A percentile compares a stretch with the other conserved stretches of the same genome.
These are phyloP conservation scores for Watsonalla cultraria DNA, from an alignment of 2,888 invertebrate species.

Conservation along the genomic window DNA sequence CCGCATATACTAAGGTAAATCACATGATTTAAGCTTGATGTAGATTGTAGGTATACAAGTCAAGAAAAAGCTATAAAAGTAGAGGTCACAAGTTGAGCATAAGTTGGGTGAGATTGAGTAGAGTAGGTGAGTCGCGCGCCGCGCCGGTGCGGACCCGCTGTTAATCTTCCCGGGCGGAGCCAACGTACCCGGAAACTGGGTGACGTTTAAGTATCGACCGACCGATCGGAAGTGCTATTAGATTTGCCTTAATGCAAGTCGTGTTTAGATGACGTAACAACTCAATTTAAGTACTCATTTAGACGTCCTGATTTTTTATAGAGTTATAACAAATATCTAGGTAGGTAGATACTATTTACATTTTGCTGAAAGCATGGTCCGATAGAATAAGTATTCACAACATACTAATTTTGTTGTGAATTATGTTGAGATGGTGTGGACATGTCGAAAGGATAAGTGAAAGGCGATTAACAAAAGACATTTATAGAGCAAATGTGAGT, in stretches of 20 bases:
- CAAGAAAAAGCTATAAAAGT: slow-evolving; percentile 18
- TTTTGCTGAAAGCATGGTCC: too few relatives aligned
- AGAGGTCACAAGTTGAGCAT: slow-evolving; percentile 29
- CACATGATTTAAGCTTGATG: neutral
- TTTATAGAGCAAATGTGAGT: too few relatives aligned
- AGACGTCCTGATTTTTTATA: too few relatives aligned
- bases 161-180: slow-evolving; percentile 37
- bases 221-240: slow-evolving; percentile 38
- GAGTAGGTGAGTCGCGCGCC: slow-evolving; percentile 13
- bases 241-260: slow-evolving; percentile 27
- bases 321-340: neutral
- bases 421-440: too few relatives aligned
- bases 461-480: too few relatives aligned
- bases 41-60: neutral
- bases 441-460: neutral
- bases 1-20: too few relatives aligned
- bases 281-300: neutral
- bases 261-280: slow-evolving; percentile 6
- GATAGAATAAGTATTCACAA: neutral
- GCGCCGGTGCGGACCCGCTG: slow-evolving; percentile 32
- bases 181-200: slow-evolving; percentile 51
- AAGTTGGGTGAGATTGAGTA: slow-evolving; percentile 5
- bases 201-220: slow-evolving; percentile 61
- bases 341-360: neutral
- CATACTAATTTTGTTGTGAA: too few relatives aligned